Conservation (phyloP, 2,888 invertebrate species). For the Erebia palarica region DNA sequence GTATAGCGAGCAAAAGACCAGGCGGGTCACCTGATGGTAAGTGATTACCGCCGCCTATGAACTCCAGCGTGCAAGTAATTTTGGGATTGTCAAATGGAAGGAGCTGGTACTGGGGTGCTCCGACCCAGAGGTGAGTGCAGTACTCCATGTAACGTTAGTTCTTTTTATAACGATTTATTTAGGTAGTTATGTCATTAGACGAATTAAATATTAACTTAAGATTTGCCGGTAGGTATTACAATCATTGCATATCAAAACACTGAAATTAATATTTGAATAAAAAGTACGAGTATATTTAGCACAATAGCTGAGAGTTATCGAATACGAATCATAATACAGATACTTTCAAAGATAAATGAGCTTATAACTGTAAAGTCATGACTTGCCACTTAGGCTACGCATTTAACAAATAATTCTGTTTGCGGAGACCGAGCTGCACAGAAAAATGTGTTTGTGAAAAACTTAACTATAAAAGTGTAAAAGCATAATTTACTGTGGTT, state of each 20-base stretch:
- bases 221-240: constrained; percentile 18
- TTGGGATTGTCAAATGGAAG: no score
- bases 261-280: constrained; percentile 20
- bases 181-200: no score
- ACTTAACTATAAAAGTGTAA: no score
- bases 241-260: constrained; percentile 10
- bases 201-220: constrained; percentile 1
- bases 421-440: not conserved
- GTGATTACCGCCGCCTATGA: no score
- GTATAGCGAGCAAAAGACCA: no score
- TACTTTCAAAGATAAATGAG: constrained; percentile 25
- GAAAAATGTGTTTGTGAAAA: not conserved
- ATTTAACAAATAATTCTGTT: constrained; percentile 17
- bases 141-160: no score
- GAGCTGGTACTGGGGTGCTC: no score
- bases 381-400: constrained; percentile 20
- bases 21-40: no score
- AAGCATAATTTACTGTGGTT: no score
- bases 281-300: constrained; percentile 9
- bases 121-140: no score
- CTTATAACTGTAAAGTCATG: constrained; percentile 28
- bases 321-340: constrained; percentile 26
- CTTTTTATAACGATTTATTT: no score
- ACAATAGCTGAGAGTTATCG: constrained; percentile 27
- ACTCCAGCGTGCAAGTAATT: no score